Base-by-base conservation (phyloP, 2,888 invertebrate species). In the Sinotaia quadrata region DNA sequence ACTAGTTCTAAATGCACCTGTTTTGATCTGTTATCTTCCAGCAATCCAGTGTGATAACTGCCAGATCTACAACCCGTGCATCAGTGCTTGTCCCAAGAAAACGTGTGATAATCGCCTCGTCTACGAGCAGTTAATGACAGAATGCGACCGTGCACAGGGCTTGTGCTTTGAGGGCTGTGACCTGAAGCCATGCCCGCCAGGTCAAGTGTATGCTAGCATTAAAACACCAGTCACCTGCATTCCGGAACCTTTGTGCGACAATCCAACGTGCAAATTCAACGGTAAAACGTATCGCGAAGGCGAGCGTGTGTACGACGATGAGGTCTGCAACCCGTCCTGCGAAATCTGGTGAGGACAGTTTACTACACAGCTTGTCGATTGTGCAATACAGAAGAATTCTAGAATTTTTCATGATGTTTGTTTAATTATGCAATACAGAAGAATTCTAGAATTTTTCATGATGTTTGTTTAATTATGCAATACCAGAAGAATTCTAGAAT, bases 11-110 rank as follows among this genome's bases (percentile, higher is more conserved):
- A n/a, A n/a, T n/a, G n/a, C n/a, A n/a, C n/a, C n/a, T n/a, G n/a
- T n/a, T n/a, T n/a, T n/a, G n/a, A n/a, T n/a, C n/a, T n/a, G n/a
- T n/a, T n/a, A n/a, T n/a, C n/a, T 78, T 78, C 24, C 86, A 95
- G 95, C 96, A 0, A 93, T 96, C 90, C 95, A 96, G 88, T 96
- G 96, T 81, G 94, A 95, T 85, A 93, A 93, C 78, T 95, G 95
- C 78, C 92, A 94, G 0, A 91, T 91, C 66, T 96, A 96, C 89
- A 92, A 92, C 72, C 91, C 94, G 0, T 96, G 96, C 83, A 90
- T 96, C 21, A 91, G 94, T 0, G 91, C 95, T 2, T 96, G 96
- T 79, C 95, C 95, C 0, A 89, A 91, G 15, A 93, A 93, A 86
- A 95, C 95, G 0, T 96, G 96, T 83, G 94, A 95, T 78, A 95